Evolutionary conservation across 2,888 invertebrate species (phyloP).

Genomic region (Apamea anceps): DNA sequence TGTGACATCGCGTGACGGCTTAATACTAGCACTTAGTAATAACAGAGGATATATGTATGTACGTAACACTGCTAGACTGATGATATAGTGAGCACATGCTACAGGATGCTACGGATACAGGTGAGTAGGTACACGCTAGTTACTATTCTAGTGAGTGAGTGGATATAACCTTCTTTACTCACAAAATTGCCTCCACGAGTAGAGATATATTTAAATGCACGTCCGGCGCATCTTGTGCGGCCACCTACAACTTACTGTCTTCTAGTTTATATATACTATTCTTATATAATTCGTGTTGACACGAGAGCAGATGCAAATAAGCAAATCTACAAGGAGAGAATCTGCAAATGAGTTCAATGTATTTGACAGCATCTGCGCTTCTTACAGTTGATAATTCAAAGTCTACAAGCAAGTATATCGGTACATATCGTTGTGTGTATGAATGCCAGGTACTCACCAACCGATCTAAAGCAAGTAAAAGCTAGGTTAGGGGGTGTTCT

Average conservation of each 20-base stretch:
- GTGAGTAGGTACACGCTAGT: not conserved
- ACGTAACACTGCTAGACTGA: slow-evolving; percentile 17
- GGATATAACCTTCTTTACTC: not conserved
- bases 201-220: not conserved
- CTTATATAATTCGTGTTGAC: not conserved
- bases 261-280: not conserved
- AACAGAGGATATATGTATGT: slow-evolving; percentile 44
- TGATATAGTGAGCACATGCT: slow-evolving; percentile 17
- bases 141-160: not conserved
- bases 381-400: not conserved
- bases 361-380: not conserved
- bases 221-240: not conserved
- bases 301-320: no score
- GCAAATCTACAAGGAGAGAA: not conserved
- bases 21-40: slow-evolving; percentile 32
- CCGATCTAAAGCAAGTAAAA: no score
- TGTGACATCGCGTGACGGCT: slow-evolving; percentile 36
- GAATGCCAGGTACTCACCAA: not conserved
- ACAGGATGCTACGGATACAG: slow-evolving; percentile 2
- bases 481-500: no score
- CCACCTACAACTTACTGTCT: not conserved
- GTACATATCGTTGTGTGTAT: not conserved
- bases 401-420: not conserved
- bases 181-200: not conserved
- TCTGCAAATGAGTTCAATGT: not conserved